Percentiles rank a stretch among this genome's conserved stretches.
phyloP scores from a whole-genome alignment of 2,113 vertebrate species.

The Coptodon rendalli region DNA sequence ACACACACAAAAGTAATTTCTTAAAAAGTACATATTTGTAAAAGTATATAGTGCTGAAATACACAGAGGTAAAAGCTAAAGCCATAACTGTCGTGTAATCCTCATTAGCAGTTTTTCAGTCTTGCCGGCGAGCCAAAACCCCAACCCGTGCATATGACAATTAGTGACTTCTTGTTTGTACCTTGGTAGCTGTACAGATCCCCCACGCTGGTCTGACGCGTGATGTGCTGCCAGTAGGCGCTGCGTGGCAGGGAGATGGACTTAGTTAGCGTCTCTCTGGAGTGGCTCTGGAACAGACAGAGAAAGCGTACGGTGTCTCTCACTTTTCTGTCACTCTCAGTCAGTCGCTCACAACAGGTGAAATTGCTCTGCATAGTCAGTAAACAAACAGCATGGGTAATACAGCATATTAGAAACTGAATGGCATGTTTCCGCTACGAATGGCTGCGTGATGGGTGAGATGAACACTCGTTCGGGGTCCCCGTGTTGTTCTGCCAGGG shows the following conservation, averaged over 20 bases:
- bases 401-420: neutral
- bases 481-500: neutral
- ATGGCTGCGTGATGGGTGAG: neutral
- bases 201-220: slow-evolving; percentile 92
- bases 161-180: slow-evolving; percentile 58
- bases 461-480: neutral
- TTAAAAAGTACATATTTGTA: neutral
- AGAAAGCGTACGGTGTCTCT: neutral
- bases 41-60: neutral
- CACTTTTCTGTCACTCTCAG: slow-evolving; percentile 19
- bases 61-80: neutral
- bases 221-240: slow-evolving; percentile 98
- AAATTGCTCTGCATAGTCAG: neutral
- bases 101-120: neutral
- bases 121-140: neutral
- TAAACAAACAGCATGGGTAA: neutral
- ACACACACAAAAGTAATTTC: neutral
- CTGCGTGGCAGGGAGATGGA: slow-evolving; percentile 96
- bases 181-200: slow-evolving; percentile 98
- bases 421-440: neutral
- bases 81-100: neutral
- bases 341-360: slow-evolving; percentile 7
- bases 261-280: slow-evolving; percentile 87
- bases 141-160: neutral
- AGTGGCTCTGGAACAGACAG: slow-evolving; percentile 83